A percentile compares a stretch with the other conserved stretches of the same genome.
Conservation (phyloP, 2,113 vertebrate genomes). For the Candoia aspera region DNA sequence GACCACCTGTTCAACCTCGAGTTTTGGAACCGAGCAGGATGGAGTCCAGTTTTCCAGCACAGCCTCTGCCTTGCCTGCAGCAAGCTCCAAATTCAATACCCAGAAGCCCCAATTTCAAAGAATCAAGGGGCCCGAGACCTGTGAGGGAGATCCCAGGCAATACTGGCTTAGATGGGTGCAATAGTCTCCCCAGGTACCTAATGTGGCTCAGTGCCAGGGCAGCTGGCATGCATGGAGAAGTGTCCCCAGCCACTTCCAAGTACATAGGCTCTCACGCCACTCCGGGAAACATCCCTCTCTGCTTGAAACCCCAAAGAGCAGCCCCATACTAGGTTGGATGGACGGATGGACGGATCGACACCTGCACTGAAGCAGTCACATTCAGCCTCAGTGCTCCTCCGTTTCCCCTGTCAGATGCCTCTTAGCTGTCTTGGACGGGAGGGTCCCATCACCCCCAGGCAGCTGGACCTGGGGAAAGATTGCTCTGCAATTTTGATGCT, state of each 20-base stretch:
- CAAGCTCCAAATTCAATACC: neutral
- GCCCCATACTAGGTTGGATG: neutral
- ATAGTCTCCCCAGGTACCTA: neutral
- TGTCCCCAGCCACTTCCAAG: neutral
- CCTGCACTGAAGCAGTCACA: neutral
- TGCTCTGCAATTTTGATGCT: accelerated
- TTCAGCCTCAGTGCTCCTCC: neutral
- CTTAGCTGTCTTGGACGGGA: neutral
- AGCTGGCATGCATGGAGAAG: neutral
- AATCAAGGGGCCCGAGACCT: neutral
- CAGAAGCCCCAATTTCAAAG: neutral
- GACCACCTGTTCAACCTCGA: neutral
- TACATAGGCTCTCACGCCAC: neutral
- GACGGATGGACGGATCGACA: neutral
- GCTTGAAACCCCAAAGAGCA: neutral
- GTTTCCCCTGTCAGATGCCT: neutral
- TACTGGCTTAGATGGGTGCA: neutral
- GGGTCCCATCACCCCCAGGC: neutral
- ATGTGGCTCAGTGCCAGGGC: neutral
- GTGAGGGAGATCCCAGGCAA: neutral
- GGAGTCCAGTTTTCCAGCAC: neutral
- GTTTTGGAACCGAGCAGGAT: neutral
- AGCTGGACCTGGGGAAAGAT: neutral
- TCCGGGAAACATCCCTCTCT: neutral
- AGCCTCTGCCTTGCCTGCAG: neutral